Conservation (phyloP, 2,113 vertebrate species). For the Malurus elegans region DNA sequence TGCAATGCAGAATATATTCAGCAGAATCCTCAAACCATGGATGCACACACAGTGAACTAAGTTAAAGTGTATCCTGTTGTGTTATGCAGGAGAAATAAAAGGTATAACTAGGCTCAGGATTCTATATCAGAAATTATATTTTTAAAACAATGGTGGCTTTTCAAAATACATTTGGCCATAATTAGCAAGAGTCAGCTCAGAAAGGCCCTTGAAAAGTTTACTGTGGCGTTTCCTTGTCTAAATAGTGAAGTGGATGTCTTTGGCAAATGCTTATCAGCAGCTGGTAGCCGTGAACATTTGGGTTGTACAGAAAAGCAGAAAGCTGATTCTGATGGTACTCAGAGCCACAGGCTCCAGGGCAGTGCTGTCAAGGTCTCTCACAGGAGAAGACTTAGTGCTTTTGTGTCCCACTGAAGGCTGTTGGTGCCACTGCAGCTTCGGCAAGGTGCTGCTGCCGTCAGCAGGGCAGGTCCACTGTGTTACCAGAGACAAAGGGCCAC, state of each 20-base stretch:
- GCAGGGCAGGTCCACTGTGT: background rate
- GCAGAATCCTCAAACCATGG: background rate
- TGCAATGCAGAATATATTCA: background rate
- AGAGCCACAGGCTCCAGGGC: background rate
- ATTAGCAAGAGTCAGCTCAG: background rate
- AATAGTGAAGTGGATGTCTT: background rate
- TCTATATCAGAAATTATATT: background rate
- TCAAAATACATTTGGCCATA: background rate
- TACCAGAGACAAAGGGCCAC: background rate
- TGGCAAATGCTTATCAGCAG: background rate
- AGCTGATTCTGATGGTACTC: background rate
- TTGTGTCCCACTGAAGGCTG: background rate
- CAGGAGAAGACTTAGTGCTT: background rate
- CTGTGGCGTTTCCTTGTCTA: background rate
- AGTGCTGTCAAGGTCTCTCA: background rate
- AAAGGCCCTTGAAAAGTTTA: background rate
- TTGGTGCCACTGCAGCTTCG: background rate
- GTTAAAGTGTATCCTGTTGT: background rate
- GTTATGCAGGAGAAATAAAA: background rate
- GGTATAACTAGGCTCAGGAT: background rate
- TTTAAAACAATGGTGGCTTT: background rate
- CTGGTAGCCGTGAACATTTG: background rate
- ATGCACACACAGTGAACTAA: background rate
- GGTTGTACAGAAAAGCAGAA: constrained; percentile 1
- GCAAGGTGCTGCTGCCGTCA: background rate